Base-by-base conservation (phyloP, 2,888 invertebrate genomes). In the Cacoxenus indagator region DNA sequence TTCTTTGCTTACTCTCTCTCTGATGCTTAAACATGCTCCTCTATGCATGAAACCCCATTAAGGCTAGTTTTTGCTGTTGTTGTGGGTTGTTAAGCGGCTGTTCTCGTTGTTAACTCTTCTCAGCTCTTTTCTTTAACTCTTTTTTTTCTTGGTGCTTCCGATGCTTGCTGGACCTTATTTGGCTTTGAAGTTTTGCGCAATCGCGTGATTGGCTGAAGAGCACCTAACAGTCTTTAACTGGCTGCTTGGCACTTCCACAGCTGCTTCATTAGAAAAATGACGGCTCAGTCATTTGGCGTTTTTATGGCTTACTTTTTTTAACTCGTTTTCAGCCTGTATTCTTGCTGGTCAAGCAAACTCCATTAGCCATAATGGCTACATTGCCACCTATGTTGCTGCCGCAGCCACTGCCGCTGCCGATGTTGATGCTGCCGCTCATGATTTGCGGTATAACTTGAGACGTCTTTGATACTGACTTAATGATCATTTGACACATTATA, bases 131-230 rank as follows among this genome's bases (percentile, higher is more conserved):
- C 8, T n/a, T 37, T 37, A 1, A 31, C 9, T 31, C 31, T 37
- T 4, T 14, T 37, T 37, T 14, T 37, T 2, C 37, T 37, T 37
- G 9, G 37, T 37, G 8, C 37, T 37, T 51, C n/a, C 22, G 51
- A 19, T 51, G 19, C 9, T 51, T 51, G 43, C 65, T 37, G 19
- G 43, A 61, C 43, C 81, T 83, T 82, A 83, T 84, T 75, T 79
- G 78, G 75, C 85, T 85, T 85, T 85, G 85, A 85, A 85, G 86
- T 85, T 85, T 72, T 76, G 85, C 85, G 85, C 85, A 77, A 77
- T 79, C 78, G 85, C 83, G 78, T 86, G 85, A 85, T 85, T 85
- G 85, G 85, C 79, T 77, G 76, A 80, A 80, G 83, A 82, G 76
- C 80, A 75, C 73, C 78, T 77, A 77, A 85, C 78, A 14, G 77